Evolutionary conservation across 2,888 invertebrate species (phyloP), one percentile per base, ranked within the genome.

Genomic region (Anorthoa munda): DNA sequence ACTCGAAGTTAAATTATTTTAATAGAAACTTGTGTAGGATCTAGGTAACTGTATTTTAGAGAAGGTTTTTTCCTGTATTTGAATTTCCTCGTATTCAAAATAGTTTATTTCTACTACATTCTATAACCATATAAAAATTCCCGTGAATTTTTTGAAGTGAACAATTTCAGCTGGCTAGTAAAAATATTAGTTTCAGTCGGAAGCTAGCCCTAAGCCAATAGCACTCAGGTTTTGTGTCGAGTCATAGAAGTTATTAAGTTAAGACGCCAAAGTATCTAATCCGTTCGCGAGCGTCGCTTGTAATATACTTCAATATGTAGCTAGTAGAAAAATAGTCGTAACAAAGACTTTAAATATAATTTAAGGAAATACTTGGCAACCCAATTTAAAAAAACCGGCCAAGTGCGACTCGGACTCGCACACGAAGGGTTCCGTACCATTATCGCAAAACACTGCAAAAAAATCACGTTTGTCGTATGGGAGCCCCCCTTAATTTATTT

Each of bases 201-300:
- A 80, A 80, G 68, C 68, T 51, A 81, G 68, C 64, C 21, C 46
- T 72, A 81, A 80, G 45, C 77, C 68, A 80, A 81, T 80, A 81
- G 17, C 79, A 81, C 77, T 80, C 46, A 68, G 50, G 59, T 67
- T 76, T 80, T 68, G 53, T 72, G 79, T 55, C 65, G 72, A 81
- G 77, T 80, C 79, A 80, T 72, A 66, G 1, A 81, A 66, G 65
- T 81, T 80, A 81, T 72, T 80, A 80, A 81, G 72, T 77, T 67
- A 72, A 81, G 81, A 77, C 72, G 81, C 72, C 67, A 3, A 58
- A 68, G 31, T 67, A 68, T 68, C 56, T 50, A 58, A 63, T 68
- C 46, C 55, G 18, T 48, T 66, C 9, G 13, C 72, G 53, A 56
- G 66, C 48, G 51, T 61, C 72, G 55, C 9, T 46, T 21, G 48